Conservation (phyloP, 2,888 invertebrate genomes). For the Tridacna gigas region DNA sequence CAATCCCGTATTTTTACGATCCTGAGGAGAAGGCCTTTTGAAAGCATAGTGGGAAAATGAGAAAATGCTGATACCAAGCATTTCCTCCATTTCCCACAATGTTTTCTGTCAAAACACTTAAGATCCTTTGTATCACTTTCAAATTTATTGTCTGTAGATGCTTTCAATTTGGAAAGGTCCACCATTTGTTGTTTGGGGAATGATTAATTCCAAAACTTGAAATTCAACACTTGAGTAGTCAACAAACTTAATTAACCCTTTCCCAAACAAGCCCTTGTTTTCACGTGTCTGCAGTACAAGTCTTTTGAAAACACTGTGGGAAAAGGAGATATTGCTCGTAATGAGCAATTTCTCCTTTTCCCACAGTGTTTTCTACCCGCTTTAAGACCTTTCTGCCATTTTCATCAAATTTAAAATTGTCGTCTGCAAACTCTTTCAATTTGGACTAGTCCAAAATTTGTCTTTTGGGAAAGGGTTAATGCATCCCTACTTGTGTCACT, state of each 20-base stretch:
- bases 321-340: not conserved
- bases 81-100: not conserved
- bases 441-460: too few species aligned
- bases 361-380: not conserved
- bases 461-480: too few species aligned
- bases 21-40: not conserved
- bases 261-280: too few species aligned
- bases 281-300: too few species aligned
- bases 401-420: too few species aligned
- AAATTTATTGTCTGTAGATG: not conserved
- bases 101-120: not conserved
- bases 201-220: not conserved
- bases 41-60: not conserved
- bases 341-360: not conserved
- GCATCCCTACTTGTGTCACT: too few species aligned
- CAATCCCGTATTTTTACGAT: too few species aligned
- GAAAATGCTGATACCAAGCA: slow-evolving; percentile 3
- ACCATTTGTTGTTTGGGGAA: not conserved
- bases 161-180: not conserved
- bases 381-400: too few species aligned
- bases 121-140: not conserved
- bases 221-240: too few species aligned
- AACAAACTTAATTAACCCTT: too few species aligned
- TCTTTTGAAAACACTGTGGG: not conserved
- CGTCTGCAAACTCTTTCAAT: too few species aligned